A percentile compares a stretch with the other conserved stretches of the same genome.
Conservation (phyloP, 1,140 invertebrate species). For the Rhopalosiphum padi region DNA sequence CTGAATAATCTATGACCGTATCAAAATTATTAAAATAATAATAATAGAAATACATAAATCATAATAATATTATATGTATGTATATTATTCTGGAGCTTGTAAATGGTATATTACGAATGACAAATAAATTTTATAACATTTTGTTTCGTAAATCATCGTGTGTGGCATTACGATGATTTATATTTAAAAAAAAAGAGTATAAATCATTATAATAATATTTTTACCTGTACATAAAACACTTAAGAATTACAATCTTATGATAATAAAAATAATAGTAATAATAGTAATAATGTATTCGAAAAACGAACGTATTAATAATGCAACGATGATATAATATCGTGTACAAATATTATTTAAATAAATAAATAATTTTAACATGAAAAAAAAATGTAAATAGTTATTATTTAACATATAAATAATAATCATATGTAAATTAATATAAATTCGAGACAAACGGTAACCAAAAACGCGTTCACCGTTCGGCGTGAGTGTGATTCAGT, state of each 20-base stretch:
- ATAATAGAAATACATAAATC: not conserved
- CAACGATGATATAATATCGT: not conserved
- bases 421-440: not conserved
- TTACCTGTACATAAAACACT: not conserved
- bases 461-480: not conserved
- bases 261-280: not conserved
- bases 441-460: not conserved
- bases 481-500: not conserved
- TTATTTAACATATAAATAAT: not conserved
- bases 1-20: not conserved
- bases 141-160: not conserved
- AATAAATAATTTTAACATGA: not conserved
- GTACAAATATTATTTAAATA: not conserved
- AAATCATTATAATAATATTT: not conserved
- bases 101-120: not conserved
- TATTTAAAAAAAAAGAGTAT: not conserved
- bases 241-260: not conserved
- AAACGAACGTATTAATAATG: not conserved
- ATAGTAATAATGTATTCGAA: not conserved
- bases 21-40: not conserved
- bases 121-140: not conserved
- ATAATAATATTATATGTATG: not conserved
- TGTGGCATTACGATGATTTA: not conserved
- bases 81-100: not conserved
- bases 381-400: not conserved